Percentiles rank a stretch among this genome's conserved stretches.
Conservation (phyloP, 1,140 invertebrate species). For the Drosophila miranda region DNA sequence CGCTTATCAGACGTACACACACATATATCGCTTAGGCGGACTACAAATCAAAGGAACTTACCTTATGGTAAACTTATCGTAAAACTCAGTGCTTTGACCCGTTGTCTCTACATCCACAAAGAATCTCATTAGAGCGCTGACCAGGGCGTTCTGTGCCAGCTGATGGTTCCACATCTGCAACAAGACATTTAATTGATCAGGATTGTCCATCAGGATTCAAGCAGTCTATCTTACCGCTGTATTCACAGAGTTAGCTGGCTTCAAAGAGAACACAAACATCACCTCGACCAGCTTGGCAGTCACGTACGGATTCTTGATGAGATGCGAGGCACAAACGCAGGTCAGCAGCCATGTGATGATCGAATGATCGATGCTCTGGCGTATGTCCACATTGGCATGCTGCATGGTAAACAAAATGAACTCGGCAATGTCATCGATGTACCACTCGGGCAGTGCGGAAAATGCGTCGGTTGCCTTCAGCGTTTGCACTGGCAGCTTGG, state of each 20-base stretch:
- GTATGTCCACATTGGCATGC: slow-evolving; percentile 91
- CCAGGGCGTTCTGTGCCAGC: slow-evolving; percentile 91
- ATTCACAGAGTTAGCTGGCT: slow-evolving; percentile 84
- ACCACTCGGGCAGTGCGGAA: slow-evolving; percentile 96
- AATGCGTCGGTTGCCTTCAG: slow-evolving; percentile 89
- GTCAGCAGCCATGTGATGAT: slow-evolving; percentile 94
- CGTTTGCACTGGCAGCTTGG: slow-evolving; percentile 83
- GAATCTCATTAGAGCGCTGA: slow-evolving; percentile 97
- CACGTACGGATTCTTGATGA: slow-evolving; percentile 97
- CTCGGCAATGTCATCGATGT: slow-evolving; percentile 97
- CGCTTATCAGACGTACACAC: no score
- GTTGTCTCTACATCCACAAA: slow-evolving; percentile 99
- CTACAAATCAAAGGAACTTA: slow-evolving; percentile 21
- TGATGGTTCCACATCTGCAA: slow-evolving; percentile 91
- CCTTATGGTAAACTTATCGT: slow-evolving; percentile 99
- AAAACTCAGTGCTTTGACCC: slow-evolving; percentile 98
- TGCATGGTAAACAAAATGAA: slow-evolving; percentile 96
- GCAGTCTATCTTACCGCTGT: slow-evolving; percentile 82
- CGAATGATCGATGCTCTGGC: slow-evolving; percentile 90
- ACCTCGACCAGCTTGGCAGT: slow-evolving; percentile 98
- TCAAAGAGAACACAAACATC: slow-evolving; percentile 95
- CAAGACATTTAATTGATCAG: not conserved
- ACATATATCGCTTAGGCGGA: no score
- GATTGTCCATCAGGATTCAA: no score
- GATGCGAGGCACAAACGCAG: slow-evolving; percentile 93